Evolutionary conservation across 2,888 invertebrate genomes (phyloP).

Genomic region (Drosophila borealis): DNA sequence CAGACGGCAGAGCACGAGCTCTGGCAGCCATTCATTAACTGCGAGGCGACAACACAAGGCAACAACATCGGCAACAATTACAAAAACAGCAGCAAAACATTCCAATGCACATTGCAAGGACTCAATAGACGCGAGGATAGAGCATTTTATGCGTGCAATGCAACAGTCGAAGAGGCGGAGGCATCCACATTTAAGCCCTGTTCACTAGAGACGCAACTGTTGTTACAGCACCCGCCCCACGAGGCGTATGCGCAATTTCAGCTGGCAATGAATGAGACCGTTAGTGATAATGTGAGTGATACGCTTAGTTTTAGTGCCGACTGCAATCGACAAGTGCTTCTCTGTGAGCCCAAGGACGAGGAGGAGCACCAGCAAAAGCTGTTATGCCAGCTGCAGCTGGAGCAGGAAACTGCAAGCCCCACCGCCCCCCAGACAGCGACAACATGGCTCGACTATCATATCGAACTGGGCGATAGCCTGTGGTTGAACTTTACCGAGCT

Average conservation of each 20-base stretch:
- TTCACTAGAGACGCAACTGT: slow-evolving; percentile 73
- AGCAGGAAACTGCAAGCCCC: neutral
- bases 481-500: slow-evolving; percentile 65
- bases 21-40: slow-evolving; percentile 77
- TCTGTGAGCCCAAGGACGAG: slow-evolving; percentile 38
- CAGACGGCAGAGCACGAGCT: slow-evolving; percentile 61
- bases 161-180: slow-evolving; percentile 21
- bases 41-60: slow-evolving; percentile 46
- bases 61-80: slow-evolving; percentile 13
- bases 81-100: slow-evolving; percentile 62
- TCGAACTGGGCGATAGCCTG: slow-evolving; percentile 56
- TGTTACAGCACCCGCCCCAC: slow-evolving; percentile 61
- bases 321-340: slow-evolving; percentile 43
- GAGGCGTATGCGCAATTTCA: slow-evolving; percentile 82
- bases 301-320: slow-evolving; percentile 58
- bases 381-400: slow-evolving; percentile 39
- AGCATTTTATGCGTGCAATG: slow-evolving; percentile 68
- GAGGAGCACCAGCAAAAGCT: slow-evolving; percentile 19
- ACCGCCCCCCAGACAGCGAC: slow-evolving; percentile 2
- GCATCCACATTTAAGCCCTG: slow-evolving; percentile 47
- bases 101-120: slow-evolving; percentile 81
- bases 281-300: slow-evolving; percentile 72
- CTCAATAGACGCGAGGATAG: slow-evolving; percentile 62
- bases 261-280: slow-evolving; percentile 75
- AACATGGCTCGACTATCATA: slow-evolving; percentile 51